phyloP scores from a whole-genome alignment of 2,113 vertebrate species.

The Protomyctophum bolini region DNA sequence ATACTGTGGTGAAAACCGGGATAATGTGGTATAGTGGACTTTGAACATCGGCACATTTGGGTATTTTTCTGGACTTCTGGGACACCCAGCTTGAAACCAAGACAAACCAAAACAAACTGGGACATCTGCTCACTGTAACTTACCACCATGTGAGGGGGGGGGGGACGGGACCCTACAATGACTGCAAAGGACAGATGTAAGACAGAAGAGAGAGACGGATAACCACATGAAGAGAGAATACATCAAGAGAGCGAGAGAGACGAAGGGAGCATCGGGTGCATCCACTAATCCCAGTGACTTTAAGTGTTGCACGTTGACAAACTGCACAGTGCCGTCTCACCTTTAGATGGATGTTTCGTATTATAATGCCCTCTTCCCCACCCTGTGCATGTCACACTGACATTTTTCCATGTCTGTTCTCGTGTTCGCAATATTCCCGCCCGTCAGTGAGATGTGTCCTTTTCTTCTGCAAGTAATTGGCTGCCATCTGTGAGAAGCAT shows the following conservation, averaged over 20 bases:
- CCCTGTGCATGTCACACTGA: not conserved
- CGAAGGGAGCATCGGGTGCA: not conserved
- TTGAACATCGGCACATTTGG: no score
- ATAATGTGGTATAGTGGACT: no score
- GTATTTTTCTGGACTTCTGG: no score
- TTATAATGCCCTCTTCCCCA: not conserved
- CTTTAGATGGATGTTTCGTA: not conserved
- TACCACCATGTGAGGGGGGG: not conserved
- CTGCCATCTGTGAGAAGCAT: not conserved
- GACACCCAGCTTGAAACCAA: no score
- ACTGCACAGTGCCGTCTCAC: not conserved
- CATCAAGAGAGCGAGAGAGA: not conserved
- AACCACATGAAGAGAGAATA: not conserved
- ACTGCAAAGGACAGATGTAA: slow-evolving; percentile 5
- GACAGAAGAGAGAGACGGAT: not conserved
- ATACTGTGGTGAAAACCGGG: no score
- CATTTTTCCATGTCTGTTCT: not conserved
- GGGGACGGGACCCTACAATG: slow-evolving; percentile 10
- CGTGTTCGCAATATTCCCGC: slow-evolving; percentile 1
- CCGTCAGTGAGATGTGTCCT: slow-evolving; percentile 16
- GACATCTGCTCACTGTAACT: no score
- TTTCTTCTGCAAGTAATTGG: slow-evolving; percentile 6
- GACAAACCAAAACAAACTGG: no score
- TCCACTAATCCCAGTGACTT: slow-evolving; percentile 18
- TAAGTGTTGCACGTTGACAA: not conserved